These are phyloP conservation scores for Medauroidea extradentata DNA, from an alignment of 1,140 invertebrate genomes.

Conservation along the genomic window DNA sequence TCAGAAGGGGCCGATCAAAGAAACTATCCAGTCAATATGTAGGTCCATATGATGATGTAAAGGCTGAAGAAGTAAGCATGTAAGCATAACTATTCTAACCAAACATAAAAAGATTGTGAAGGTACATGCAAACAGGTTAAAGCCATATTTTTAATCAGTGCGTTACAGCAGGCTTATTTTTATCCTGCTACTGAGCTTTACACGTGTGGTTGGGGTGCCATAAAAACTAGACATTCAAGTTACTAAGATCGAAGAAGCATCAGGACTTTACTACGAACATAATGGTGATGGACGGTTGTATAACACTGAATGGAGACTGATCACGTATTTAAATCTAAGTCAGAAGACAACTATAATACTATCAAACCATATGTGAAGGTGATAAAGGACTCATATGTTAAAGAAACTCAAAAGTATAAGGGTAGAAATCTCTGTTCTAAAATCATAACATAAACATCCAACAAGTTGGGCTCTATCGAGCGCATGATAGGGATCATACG, in stretches of 20 bases:
- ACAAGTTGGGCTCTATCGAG: too few species aligned
- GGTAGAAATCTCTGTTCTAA: neutral
- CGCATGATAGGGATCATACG: neutral
- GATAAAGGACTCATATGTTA: neutral
- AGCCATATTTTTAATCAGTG: neutral
- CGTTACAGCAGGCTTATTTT: neutral
- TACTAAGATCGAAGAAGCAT: neutral
- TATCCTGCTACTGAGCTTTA: neutral
- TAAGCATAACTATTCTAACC: neutral
- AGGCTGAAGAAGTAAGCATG: neutral
- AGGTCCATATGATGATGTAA: neutral
- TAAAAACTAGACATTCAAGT: neutral
- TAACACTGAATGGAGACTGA: neutral
- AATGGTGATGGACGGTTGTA: neutral
- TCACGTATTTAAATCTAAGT: neutral
- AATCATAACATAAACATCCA: neutral
- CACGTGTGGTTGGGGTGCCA: neutral
- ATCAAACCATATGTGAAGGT: neutral
- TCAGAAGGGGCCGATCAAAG: neutral
- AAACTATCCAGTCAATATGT: neutral
- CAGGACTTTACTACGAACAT: neutral
- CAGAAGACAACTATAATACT: neutral
- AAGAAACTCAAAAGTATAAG: neutral
- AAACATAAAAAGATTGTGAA: neutral
- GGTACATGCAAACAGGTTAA: constrained; percentile 4